Evolutionary conservation across 2,113 vertebrate species (phyloP).

Genomic region (Vulpes ferrilata): DNA sequence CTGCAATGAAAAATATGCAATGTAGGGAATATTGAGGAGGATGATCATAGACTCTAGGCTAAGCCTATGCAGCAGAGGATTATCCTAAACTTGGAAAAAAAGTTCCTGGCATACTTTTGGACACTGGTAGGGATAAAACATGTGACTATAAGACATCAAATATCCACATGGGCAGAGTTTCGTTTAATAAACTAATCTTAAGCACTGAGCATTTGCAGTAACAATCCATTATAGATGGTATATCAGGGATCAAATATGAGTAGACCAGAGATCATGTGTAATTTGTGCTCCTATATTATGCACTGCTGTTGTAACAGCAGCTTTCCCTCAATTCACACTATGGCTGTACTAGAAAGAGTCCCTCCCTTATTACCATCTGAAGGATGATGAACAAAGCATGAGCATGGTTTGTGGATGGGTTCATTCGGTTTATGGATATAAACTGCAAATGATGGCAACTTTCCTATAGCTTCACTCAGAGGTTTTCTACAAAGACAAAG

Average conservation of each 20-base stretch:
- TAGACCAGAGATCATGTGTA: background rate
- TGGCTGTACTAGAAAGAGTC: too few relatives aligned
- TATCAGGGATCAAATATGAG: background rate
- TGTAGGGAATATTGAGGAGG: background rate
- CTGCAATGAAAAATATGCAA: background rate
- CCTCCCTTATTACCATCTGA: background rate
- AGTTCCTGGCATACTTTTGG: background rate
- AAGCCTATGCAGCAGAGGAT: background rate
- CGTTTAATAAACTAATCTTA: background rate
- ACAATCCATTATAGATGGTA: background rate
- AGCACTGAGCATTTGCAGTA: background rate
- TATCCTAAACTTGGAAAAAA: background rate
- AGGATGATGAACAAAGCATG: background rate
- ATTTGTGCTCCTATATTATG: background rate
- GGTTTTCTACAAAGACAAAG: background rate
- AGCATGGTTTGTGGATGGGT: background rate
- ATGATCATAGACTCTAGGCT: background rate
- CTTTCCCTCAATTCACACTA: background rate
- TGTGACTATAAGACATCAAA: background rate
- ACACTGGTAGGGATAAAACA: background rate
- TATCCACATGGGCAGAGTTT: too few relatives aligned
- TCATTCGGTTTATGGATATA: background rate
- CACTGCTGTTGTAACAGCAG: background rate
- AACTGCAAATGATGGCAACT: background rate
- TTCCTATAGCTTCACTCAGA: background rate